Percentiles rank a stretch among this genome's conserved stretches.
These are phyloP conservation scores for Lateolabrax maculatus DNA, from an alignment of 2,797 vertebrate species.

Conservation along the genomic window DNA sequence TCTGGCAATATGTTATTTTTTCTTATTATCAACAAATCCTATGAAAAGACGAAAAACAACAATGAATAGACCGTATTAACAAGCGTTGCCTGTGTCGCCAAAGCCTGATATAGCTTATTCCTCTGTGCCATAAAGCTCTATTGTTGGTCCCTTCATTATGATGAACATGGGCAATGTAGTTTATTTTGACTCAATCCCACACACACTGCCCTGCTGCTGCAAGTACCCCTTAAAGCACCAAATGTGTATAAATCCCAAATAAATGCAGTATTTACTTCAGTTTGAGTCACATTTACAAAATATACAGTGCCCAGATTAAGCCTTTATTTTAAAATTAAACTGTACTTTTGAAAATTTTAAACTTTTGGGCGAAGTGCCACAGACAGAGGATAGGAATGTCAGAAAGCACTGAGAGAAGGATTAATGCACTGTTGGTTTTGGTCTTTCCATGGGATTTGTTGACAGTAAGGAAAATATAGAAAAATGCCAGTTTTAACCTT, in stretches of 20 bases:
- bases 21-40: slow-evolving; percentile 2
- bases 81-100: not conserved
- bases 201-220: not conserved
- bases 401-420: not conserved
- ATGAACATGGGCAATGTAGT: not conserved
- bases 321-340: not conserved
- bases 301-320: not conserved
- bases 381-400: not conserved
- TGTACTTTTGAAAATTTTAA: not conserved
- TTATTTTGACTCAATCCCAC: not conserved
- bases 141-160: not conserved
- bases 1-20: not conserved
- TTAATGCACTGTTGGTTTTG: not conserved
- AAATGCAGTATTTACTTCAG: not conserved
- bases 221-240: not conserved
- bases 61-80: not conserved
- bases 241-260: not conserved
- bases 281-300: not conserved
- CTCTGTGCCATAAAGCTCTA: not conserved
- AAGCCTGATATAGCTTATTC: not conserved
- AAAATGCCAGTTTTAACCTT: not conserved
- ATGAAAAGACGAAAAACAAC: not conserved
- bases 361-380: not conserved
- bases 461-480: not conserved
- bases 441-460: slow-evolving; percentile 20